Base-by-base conservation (phyloP, 2,888 invertebrate genomes). In the Drosophila longiperda region DNA sequence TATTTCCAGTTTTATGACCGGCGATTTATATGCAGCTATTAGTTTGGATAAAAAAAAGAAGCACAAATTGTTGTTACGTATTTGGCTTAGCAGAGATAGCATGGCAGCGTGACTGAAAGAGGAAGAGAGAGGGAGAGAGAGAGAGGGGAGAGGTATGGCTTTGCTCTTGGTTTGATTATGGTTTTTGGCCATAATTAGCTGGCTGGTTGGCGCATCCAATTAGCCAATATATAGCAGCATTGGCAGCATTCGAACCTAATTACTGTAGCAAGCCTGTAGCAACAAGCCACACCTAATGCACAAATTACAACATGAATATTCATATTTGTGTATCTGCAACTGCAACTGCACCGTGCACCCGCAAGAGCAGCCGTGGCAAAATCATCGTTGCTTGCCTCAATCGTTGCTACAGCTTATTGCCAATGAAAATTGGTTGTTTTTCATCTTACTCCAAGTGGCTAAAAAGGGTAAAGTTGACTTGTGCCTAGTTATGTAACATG, bases 271-370 rank as follows among this genome's bases (percentile, higher is more conserved):
- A 42, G 26, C 52, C 66, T 66, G 65, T 54, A 67, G 65, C 64
- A 61, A 61, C 73, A 72, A 64, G 66, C 69, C 63, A 61, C 73
- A 75, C 75, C 87, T 87, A 85, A 85, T 85, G 83, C 77, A 77
- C 67, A 82, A 80, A 85, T 87, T 80, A 78, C 87, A 71, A 74
- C 82, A 85, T 84, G 80, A 87, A 87, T 85, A 87, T 85, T 87
- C 84, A 85, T 85, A 85, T 82, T 84, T 84, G 63, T 38, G 80
- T 64, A 63, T 66, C 65, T 42, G 82, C 66, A 63, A 67, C 55
- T 40, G 57, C 29, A 48, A 45, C 49, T 52, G 58, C 58, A 36
- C 8, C 52, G 45, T 52, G 58, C 58, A 36, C 8, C 52, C 42
- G 42, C 29, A 32, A 42, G 42, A 52, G 33, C 26, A 57, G 20